phyloP scores from a whole-genome alignment of 2,113 vertebrate species.

The Dolichotis patagonum region DNA sequence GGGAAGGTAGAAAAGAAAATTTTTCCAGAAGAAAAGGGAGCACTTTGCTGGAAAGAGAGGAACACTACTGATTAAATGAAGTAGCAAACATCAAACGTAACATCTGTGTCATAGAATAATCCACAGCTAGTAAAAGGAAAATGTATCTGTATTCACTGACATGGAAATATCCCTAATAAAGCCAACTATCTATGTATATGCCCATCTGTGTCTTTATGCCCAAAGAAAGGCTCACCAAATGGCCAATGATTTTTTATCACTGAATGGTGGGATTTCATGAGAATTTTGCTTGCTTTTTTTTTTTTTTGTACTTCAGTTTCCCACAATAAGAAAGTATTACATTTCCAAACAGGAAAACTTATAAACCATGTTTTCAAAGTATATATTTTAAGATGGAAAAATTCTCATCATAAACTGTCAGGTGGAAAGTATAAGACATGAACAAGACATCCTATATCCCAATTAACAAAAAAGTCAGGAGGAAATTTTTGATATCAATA shows the following conservation, averaged over 20 bases:
- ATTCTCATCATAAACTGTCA: constrained; percentile 1
- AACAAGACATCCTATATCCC: background rate
- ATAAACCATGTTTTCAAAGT: constrained; percentile 33
- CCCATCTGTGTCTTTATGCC: background rate
- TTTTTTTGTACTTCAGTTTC: background rate
- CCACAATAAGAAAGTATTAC: background rate
- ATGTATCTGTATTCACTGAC: background rate
- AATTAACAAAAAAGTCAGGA: background rate
- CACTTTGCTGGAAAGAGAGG: background rate
- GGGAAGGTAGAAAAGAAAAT: too few relatives aligned
- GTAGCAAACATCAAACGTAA: background rate
- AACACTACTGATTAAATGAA: background rate
- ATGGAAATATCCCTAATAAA: constrained; percentile 59
- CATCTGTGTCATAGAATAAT: background rate
- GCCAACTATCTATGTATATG: background rate
- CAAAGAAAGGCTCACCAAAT: constrained; percentile 58
- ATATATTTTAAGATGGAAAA: constrained; percentile 19
- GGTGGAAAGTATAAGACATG: background rate
- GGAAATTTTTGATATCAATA: background rate
- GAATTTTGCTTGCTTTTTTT: background rate
- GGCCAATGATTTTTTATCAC: constrained; percentile 40
- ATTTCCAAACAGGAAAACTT: constrained; percentile 11
- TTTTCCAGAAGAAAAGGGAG: background rate
- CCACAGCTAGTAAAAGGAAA: constrained; percentile 21
- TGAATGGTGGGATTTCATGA: background rate